Evolutionary conservation across 2,113 vertebrate species (phyloP).

Genomic region (Chaetops frenatus): DNA sequence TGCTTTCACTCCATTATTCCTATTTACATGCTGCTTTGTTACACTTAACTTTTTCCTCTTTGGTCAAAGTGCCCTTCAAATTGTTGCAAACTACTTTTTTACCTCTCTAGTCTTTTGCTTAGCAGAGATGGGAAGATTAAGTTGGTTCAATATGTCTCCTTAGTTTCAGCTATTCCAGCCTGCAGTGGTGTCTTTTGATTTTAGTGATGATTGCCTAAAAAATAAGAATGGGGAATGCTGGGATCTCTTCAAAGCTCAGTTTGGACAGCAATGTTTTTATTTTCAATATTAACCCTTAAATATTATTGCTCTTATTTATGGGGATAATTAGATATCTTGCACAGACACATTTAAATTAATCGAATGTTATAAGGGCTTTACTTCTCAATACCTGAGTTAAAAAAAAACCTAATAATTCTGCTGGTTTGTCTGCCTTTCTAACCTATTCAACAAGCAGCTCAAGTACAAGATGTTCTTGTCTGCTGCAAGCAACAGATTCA

Average conservation of each 20-base stretch:
- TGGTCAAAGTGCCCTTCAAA: background rate
- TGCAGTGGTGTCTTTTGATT: background rate
- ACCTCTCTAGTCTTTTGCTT: background rate
- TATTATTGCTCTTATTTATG: background rate
- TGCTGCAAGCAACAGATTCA: background rate
- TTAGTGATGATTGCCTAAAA: background rate
- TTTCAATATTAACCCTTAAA: background rate
- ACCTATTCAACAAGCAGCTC: constrained; percentile 28
- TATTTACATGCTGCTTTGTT: background rate
- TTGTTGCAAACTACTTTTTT: background rate
- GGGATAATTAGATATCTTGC: background rate
- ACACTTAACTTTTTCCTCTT: background rate
- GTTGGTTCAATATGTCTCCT: background rate
- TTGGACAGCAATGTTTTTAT: background rate
- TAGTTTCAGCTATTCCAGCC: background rate
- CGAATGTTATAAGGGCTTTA: background rate
- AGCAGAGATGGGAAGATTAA: background rate
- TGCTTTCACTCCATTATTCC: background rate
- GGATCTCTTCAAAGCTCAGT: background rate
- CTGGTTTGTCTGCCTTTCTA: constrained; percentile 18
- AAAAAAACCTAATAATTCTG: constrained; percentile 27
- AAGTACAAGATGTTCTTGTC: constrained; percentile 58
- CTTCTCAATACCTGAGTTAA: background rate
- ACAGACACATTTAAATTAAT: background rate
- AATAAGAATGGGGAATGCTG: background rate